Evolutionary conservation across 2,888 invertebrate species (phyloP), one percentile per base, ranked within the genome.

Genomic region (Dione vanillae): DNA sequence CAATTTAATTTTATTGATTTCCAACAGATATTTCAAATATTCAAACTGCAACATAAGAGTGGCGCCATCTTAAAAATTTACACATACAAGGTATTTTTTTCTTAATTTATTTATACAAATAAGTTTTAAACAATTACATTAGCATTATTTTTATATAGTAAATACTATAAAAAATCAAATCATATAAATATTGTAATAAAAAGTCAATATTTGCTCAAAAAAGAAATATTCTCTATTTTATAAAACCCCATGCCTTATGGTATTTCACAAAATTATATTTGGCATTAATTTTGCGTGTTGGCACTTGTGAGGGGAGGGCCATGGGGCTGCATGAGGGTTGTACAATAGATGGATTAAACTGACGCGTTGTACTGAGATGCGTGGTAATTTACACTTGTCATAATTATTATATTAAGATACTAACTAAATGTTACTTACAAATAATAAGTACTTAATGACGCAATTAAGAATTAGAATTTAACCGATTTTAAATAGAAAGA

Each of bases 291-390:
- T 87, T 88, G 88, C 86, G 86, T 88, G 87, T 87, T 84, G 84
- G 82, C 83, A 82, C 82, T 84, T 81, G 80, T 83, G 16, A 37
- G 11, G 56, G 54, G 16, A 11, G 37, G 19, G 11, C 45, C 80
- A 79, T 76, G 76, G 74, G 79, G 80, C 82, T 79, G 76, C 72
- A 70, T 2, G 49, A 82, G 83, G 88, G 84, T 80, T 73, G 72
- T 67, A 78, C 91, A 91, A 92, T 84, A 80, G 88, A 89, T 87
- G 90, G 90, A 92, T 92, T 92, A 88, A 88, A 83, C 84, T 87
- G 84, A 56, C 40, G 88, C 82, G 89, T 91, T 88, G 87, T 87
- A 85, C 82, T 86, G 83, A 88, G 80, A 73, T 72, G 69, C 35
- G 19, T 58, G 37, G 37, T 14, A 37, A 67, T 47, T 58, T 58